phyloP scores from a whole-genome alignment of 2,797 vertebrate species.

The Sebastes nivosus region DNA sequence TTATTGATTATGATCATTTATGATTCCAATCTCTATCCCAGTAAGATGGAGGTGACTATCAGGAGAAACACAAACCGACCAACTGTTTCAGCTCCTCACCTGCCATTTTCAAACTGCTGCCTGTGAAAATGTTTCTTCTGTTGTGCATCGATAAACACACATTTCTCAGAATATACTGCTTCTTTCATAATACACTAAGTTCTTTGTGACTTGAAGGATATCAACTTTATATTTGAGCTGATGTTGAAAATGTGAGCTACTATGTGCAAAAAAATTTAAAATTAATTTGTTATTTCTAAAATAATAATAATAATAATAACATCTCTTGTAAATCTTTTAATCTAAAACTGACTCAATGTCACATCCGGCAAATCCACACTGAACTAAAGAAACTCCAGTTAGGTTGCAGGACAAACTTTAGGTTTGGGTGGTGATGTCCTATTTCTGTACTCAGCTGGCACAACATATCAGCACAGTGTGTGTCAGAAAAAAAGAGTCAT shows the following conservation, averaged over 20 bases:
- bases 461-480: constrained; percentile 13
- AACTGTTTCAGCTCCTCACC: neutral
- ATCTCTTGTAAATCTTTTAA: neutral
- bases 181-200: neutral
- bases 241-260: neutral
- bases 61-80: neutral
- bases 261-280: neutral
- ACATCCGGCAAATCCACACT: neutral
- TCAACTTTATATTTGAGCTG: neutral
- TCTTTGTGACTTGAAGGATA: neutral
- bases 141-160: neutral
- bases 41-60: neutral
- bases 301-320: neutral
- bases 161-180: neutral
- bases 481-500: neutral
- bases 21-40: neutral
- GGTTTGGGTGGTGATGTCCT: constrained; percentile 37
- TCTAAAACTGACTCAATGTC: neutral
- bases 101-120: neutral
- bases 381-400: neutral
- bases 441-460: constrained; percentile 63
- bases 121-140: neutral
- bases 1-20: neutral
- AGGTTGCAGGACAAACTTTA: neutral
- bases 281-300: too few species aligned